Base-by-base conservation (phyloP, 2,797 vertebrate species). In the Lagocephalus sceleratus region DNA sequence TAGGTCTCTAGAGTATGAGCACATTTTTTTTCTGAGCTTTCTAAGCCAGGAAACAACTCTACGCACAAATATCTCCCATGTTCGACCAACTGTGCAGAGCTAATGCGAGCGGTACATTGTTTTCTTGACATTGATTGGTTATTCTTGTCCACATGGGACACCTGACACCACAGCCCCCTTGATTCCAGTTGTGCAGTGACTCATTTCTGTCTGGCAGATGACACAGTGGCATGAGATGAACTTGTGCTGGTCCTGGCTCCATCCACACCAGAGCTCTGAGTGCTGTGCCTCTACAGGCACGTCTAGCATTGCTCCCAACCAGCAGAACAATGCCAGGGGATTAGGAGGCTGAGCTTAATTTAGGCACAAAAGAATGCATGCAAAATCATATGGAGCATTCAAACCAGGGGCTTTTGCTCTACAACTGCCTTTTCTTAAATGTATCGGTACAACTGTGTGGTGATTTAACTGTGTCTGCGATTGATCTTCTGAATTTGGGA, bases 61-160 rank as follows among this genome's bases (percentile, higher is more conserved):
- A 21, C 68, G 43, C 54, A 49, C 58, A 70, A 14, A 58, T 58
- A 63, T 73, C 73, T 79, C 74, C 55, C 47, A 26, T 60, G 57
- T 79, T n/a, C n/a, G n/a, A n/a, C 66, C 71, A 71, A 54, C 68
- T 78, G 68, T 50, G 43, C 45, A 6, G 23, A 38, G 29, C 68
- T 76, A 72, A 84, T 84, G 73, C 72, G 75, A 47, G 53, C 71
- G 69, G 47, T 10, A 35, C 74, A 85, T 73, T 85, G 82, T 86
- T 83, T 84, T 84, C 82, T 64, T 86, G 85, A 89, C 88, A 87
- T 85, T 89, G 87, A 90, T 87, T 81, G 59, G 87, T 88, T 84
- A 80, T 86, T 85, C 75, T 77, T n/a, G 73, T 83, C 64, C 78
- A 71, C 71, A 74, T 47, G 66, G 67, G 87, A 89, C 82, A 91